Evolutionary conservation across 2,113 vertebrate genomes (phyloP).

Genomic region (Ailurus styani): DNA sequence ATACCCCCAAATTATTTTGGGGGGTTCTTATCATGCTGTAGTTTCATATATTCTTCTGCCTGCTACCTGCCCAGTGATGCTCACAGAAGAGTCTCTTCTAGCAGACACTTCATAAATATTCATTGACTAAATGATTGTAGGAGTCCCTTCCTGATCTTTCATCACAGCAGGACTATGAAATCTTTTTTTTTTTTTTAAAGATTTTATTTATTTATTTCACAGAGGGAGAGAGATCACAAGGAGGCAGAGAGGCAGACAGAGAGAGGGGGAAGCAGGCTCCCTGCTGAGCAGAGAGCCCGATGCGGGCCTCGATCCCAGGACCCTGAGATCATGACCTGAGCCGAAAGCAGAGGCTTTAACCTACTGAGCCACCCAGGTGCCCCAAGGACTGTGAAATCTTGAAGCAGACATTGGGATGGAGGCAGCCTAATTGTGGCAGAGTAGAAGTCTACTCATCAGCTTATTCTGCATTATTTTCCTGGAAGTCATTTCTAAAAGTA

Average conservation of each 20-base stretch:
- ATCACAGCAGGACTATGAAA: neutral
- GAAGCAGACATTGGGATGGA: neutral
- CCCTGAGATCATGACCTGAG: no score
- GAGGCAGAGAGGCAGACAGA: no score
- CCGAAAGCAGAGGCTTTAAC: no score
- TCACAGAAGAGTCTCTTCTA: neutral
- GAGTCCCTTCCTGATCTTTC: neutral
- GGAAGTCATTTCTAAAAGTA: neutral
- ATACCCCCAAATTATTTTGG: neutral
- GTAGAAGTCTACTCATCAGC: neutral
- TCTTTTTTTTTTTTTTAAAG: no score
- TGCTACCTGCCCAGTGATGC: neutral
- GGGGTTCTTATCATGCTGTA: neutral
- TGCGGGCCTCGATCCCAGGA: no score
- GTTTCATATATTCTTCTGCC: neutral
- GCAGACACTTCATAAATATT: neutral
- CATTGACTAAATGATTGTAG: neutral
- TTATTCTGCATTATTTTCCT: neutral
- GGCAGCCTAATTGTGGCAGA: neutral
- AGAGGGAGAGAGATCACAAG: no score
- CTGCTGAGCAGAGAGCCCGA: no score
- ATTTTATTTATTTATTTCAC: no score
- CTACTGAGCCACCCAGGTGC: no score
- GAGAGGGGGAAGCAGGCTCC: no score
- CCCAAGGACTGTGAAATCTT: neutral